Base-by-base conservation (phyloP, 2,888 invertebrate species). In the Asteroscopus sphinx region DNA sequence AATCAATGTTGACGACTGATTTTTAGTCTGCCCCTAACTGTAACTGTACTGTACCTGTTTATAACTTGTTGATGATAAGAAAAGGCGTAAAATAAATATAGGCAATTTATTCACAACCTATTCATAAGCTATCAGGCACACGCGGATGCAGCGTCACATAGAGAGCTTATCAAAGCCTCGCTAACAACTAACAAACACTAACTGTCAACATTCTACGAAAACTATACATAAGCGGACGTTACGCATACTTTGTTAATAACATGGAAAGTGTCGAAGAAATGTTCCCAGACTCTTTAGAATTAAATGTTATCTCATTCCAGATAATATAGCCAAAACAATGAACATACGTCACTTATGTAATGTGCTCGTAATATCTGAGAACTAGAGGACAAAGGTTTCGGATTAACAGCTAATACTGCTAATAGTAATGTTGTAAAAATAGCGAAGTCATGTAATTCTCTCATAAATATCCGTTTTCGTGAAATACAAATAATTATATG, bases 301-400 rank as follows among this genome's bases (percentile, higher is more conserved):
- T 70, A 82, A 84, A 82, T 80, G 84, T 89, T 91, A 91, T 91
- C 88, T 90, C 85, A 90, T 90, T 91, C 85, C 70, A 80, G 85
- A 80, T 85, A 85, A 90, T 86, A 80, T 73, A 63, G 54, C 77
- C 82, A 80, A 85, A 86, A 91, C 91, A 92, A 91, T 89, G 88
- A 85, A 83, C 80, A 81, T 76, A 65, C 39, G 37, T 39, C 32
- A 44, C 46, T 73, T 61, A 80, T 61, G 74, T 65, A 80, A 83
- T 49, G 16, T 5, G 32, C 51, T 55, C 68, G 76, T 82, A 84
- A 82, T 68, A 72, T 64, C 71, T 76, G 76, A 84, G 82, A 73
- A 84, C 82, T 68, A 55, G 35, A 46, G 72, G 73, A 65, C 70
- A 63, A 58, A 57, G 64, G 66, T 54, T 52, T 44, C 41, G 47